Percentiles rank a stretch among this genome's conserved stretches.
Conservation (phyloP, 2,888 invertebrate species). For the Dione vanillae region DNA sequence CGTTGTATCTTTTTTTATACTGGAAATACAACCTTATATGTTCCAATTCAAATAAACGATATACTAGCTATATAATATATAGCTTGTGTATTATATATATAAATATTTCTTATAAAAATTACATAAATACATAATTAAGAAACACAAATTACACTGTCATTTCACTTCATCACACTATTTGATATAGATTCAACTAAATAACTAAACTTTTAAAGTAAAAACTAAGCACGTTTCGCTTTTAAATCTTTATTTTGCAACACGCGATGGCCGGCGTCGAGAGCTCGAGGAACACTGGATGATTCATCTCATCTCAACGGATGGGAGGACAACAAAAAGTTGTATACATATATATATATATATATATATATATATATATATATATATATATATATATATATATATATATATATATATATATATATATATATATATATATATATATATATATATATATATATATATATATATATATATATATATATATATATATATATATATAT, state of each 20-base stretch:
- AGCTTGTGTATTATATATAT: neutral
- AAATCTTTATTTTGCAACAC: slow-evolving; percentile 36
- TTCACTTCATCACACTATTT: neutral
- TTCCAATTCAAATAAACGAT: neutral
- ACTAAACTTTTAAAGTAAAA: slow-evolving; percentile 38
- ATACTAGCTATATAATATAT: neutral
- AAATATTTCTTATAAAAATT: no score
- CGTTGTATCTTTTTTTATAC: neutral
- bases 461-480: no score
- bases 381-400: no score
- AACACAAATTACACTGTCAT: neutral
- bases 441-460: no score
- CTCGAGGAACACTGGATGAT: slow-evolving; percentile 73
- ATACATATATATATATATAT: slow-evolving; percentile 32
- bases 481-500: no score
- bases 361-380: no score
- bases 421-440: no score
- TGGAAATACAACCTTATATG: neutral
- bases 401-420: no score
- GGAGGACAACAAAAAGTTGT: slow-evolving; percentile 54
- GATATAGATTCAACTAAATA: slow-evolving; percentile 8
- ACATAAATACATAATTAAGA: neutral
- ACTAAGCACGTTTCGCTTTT: slow-evolving; percentile 52
- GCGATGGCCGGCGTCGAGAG: slow-evolving; percentile 58
- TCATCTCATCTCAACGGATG: slow-evolving; percentile 67